Evolutionary conservation across 37 sponge, comb jelly and placozoan species (phyloP).

Genomic region (Axinella damicornis): DNA sequence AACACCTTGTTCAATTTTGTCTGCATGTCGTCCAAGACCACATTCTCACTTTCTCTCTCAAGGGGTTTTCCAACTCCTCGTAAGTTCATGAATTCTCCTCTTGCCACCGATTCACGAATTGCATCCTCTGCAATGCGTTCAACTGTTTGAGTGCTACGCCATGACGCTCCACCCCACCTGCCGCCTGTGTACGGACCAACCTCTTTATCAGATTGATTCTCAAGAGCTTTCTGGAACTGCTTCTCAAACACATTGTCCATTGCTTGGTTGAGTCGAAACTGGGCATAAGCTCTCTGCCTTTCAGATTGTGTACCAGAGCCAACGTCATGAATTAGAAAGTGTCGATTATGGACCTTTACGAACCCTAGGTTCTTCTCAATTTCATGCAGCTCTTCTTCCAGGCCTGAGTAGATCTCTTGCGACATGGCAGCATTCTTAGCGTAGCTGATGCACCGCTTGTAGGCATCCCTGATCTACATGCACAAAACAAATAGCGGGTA

Average conservation of each 20-base stretch:
- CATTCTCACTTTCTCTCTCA: neutral
- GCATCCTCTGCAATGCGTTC: conserved; percentile 29
- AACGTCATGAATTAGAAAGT: conserved; percentile 28
- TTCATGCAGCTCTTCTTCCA: conserved; percentile 37
- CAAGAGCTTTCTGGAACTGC: conserved; percentile 23
- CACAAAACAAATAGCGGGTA: neutral
- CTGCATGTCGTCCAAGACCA: conserved; percentile 4
- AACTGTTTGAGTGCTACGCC: neutral
- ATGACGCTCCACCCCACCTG: neutral
- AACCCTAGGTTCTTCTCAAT: conserved; percentile 25
- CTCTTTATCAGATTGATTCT: conserved; percentile 26
- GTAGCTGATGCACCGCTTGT: conserved; percentile 28
- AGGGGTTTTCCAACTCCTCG: conserved; percentile 24
- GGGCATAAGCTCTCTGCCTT: conserved; percentile 28
- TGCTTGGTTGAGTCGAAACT: conserved; percentile 21
- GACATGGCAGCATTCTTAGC: conserved; percentile 1
- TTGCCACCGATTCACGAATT: conserved; percentile 9
- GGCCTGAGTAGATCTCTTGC: conserved; percentile 4
- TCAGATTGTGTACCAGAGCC: conserved; percentile 30
- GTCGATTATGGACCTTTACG: conserved; percentile 16
- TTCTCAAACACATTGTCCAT: conserved; percentile 44
- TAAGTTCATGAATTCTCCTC: conserved; percentile 19
- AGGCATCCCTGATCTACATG: conserved; percentile 38
- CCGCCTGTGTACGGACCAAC: neutral
- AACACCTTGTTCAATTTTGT: conserved; percentile 19